These are phyloP conservation scores for Micromesistius poutassou DNA, from an alignment of 2,797 vertebrate genomes.

Conservation along the genomic window DNA sequence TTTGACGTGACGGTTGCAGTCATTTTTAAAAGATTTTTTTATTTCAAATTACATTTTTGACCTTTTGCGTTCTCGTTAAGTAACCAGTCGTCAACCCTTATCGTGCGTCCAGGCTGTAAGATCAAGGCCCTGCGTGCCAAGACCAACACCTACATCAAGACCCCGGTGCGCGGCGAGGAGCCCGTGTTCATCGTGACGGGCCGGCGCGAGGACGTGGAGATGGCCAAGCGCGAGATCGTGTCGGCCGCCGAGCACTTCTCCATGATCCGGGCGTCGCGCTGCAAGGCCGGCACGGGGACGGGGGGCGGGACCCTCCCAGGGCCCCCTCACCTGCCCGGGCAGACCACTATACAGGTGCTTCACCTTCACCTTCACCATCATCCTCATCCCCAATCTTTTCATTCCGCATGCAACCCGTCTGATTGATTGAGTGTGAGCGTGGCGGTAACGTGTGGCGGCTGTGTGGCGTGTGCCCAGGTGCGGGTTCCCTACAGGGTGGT, in stretches of 20 bases:
- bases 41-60: background rate
- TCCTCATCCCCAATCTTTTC: too few relatives aligned
- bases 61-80: background rate
- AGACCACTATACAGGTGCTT: conserved; percentile 97
- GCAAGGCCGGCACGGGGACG: conserved; percentile 78
- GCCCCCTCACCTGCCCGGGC: conserved; percentile 89
- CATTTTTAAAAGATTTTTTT: background rate
- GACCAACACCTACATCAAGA: conserved; percentile 98
- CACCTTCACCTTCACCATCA: conserved; percentile 38
- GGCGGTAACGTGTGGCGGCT: background rate
- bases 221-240: conserved; percentile 96
- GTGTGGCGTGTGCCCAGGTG: conserved; percentile 78
- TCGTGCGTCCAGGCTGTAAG: conserved; percentile 86
- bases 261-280: conserved; percentile 91
- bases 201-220: conserved; percentile 92
- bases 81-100: background rate
- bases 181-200: conserved; percentile 95
- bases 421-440: background rate
- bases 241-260: conserved; percentile 96
- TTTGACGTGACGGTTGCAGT: background rate
- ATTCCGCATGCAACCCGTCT: background rate
- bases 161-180: conserved; percentile 92
- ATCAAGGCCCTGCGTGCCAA: conserved; percentile 96
- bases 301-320: conserved; percentile 76
- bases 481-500: conserved; percentile 95